Base-by-base conservation (phyloP, 2,797 vertebrate species). In the Emys orbicularis region DNA sequence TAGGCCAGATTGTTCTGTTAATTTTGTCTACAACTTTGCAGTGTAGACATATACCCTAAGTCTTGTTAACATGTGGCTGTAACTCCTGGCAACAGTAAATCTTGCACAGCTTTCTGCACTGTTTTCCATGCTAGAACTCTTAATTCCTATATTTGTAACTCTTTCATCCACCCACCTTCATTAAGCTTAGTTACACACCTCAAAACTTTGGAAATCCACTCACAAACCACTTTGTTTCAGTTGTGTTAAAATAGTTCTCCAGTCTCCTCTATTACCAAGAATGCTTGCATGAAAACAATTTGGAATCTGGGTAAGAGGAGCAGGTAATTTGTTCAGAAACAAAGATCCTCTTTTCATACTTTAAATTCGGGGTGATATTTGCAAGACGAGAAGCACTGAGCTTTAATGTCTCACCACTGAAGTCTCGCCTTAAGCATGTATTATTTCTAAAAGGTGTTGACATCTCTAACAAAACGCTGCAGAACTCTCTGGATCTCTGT, bases 241-340 rank as follows among this genome's bases (percentile, higher is more conserved):
- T 7, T 87, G 65, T 68, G n/a, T 37, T 41, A 44, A 74, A 68
- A n/a, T 72, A 72, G 12, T 72, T 72, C 23, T 44, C 11, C 72
- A 12, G 21, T 41, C 8, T 13, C 25, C 50, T 79, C 93, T 97
- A 96, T 96, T 93, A 7, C 16, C 34, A 65, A 15, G 96, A 96
- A 96, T 89, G 92, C 93, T 2, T 94, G 65, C 74, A 34, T 97
- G 86, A 97, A 97, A 96, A 90, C 93, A 94, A 89, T 96, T 94
- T 95, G 94, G 59, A 76, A 86, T 93, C 57, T 57, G 53, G 89
- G 79, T 95, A 93, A 97, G 94, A 90, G 54, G 59, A 93, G 57
- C 34, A n/a, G 84, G 91, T 83, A 88, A 81, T 87, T 50, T 85
- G 91, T 81, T 95, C 31, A 89, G 91, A 85, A 89, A n/a, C 88